A percentile compares a stretch with the other conserved stretches of the same genome.
Conservation (phyloP, 1,140 invertebrate species). For the Samia ricini region DNA sequence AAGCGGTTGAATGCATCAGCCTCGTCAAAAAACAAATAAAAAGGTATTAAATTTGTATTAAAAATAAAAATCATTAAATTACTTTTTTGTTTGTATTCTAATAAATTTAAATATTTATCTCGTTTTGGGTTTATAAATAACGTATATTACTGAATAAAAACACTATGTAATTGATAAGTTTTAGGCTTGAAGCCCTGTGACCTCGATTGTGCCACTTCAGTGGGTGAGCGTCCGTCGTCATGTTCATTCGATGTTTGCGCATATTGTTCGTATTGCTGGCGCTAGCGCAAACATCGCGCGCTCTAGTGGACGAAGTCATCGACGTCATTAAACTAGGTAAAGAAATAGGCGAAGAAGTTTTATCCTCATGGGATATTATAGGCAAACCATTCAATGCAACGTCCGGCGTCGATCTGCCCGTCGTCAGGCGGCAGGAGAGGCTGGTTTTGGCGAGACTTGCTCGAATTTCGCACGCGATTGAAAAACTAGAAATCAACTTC, state of each 20-base stretch:
- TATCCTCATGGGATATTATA: constrained; percentile 81
- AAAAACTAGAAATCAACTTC: constrained; percentile 45
- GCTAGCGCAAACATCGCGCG: constrained; percentile 37
- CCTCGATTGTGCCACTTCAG: constrained; percentile 38
- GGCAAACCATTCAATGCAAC: constrained; percentile 73
- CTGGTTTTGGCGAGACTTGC: constrained; percentile 74
- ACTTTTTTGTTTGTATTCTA: not conserved
- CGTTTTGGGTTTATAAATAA: not conserved
- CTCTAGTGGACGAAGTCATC: constrained; percentile 77
- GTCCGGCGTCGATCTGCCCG: constrained; percentile 78
- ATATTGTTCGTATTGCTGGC: constrained; percentile 37
- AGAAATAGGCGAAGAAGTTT: constrained; percentile 78
- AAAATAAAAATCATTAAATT: too few relatives aligned
- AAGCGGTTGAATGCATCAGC: too few relatives aligned
- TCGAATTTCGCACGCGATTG: constrained; percentile 66
- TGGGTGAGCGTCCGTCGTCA: constrained; percentile 53
- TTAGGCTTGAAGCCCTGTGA: constrained; percentile 42
- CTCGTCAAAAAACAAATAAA: too few relatives aligned
- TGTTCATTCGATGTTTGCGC: constrained; percentile 46
- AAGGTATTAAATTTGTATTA: too few relatives aligned
- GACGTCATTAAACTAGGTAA: constrained; percentile 81
- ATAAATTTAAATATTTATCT: not conserved
- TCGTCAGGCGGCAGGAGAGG: constrained; percentile 78
- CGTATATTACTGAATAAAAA: not conserved
- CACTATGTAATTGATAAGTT: not conserved